phyloP scores from a whole-genome alignment of 2,797 vertebrate species.

The Discoglossus pictus region DNA sequence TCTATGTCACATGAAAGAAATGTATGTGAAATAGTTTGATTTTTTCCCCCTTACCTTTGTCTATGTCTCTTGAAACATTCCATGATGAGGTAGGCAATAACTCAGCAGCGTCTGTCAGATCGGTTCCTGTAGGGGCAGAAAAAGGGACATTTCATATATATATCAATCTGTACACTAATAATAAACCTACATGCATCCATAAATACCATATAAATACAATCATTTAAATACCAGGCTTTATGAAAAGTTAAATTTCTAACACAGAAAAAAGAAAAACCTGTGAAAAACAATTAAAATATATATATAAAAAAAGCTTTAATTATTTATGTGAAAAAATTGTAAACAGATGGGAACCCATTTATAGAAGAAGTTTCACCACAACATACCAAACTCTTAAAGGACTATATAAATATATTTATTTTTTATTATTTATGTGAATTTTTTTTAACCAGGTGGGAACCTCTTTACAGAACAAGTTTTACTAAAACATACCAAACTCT shows the following conservation, averaged over 20 bases:
- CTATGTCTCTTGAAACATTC: slow-evolving; percentile 85
- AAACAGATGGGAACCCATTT: too few species aligned
- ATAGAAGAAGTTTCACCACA: too few species aligned
- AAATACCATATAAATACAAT: background rate
- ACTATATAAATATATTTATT: too few species aligned
- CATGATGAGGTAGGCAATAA: slow-evolving; percentile 81
- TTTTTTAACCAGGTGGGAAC: too few species aligned
- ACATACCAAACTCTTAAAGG: too few species aligned
- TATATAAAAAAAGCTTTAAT: too few species aligned
- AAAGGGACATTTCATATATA: slow-evolving; percentile 18
- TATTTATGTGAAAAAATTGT: too few species aligned
- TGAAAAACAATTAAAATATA: too few species aligned
- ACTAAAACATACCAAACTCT: too few species aligned
- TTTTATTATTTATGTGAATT: too few species aligned
- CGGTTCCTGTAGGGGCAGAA: slow-evolving; percentile 74
- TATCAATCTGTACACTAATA: slow-evolving; percentile 23
- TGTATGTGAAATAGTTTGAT: background rate
- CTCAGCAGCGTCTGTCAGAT: slow-evolving; percentile 77
- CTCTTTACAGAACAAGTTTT: too few species aligned
- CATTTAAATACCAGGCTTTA: background rate
- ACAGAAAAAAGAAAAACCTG: too few species aligned
- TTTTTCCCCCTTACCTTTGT: slow-evolving; percentile 72
- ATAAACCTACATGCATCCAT: slow-evolving; percentile 5
- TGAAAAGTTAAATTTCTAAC: slow-evolving; percentile 11
- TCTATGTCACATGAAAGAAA: slow-evolving; percentile 17